phyloP scores from a whole-genome alignment of 2,888 invertebrate species.

The Pemphredon lugubris region DNA sequence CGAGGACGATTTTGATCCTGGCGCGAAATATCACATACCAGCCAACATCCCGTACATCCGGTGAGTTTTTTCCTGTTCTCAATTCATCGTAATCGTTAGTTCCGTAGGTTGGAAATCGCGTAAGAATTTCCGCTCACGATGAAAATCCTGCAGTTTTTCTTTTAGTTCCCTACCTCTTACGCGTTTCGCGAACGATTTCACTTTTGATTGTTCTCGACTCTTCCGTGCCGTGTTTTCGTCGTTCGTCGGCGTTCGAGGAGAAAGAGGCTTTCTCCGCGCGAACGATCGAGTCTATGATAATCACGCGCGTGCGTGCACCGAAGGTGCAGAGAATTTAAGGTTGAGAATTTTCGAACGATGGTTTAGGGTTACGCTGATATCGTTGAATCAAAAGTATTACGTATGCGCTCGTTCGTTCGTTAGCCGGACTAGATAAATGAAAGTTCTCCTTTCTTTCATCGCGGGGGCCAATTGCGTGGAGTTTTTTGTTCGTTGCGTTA shows the following conservation, averaged over 20 bases:
- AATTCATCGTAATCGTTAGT: too few relatives aligned
- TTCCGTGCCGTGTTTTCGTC: constrained; percentile 18
- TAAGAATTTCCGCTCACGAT: neutral
- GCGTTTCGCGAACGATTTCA: constrained; percentile 43
- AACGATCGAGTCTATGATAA: constrained; percentile 6
- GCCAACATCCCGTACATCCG: constrained; percentile 95
- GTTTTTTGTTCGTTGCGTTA: constrained; percentile 40
- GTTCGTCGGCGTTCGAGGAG: constrained; percentile 17
- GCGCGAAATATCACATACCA: constrained; percentile 95
- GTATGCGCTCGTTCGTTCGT: constrained; percentile 31
- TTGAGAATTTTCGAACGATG: neutral
- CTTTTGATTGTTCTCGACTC: constrained; percentile 33
- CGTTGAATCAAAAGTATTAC: constrained; percentile 43
- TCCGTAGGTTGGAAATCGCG: neutral
- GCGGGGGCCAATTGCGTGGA: constrained; percentile 30
- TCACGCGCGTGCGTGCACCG: neutral
- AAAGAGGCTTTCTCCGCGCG: constrained; percentile 52
- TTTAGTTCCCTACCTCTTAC: too few relatives aligned
- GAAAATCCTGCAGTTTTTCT: constrained; percentile 2
- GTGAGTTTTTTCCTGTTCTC: constrained; percentile 88
- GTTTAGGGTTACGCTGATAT: constrained; percentile 17
- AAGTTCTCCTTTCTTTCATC: constrained; percentile 45
- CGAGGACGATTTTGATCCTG: constrained; percentile 95
- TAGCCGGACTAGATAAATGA: constrained; percentile 36
- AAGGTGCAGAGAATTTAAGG: too few relatives aligned